Evolutionary conservation across 2,113 vertebrate genomes (phyloP), one percentile per base, ranked within the genome.

Genomic region (Balaenoptera acutorostrata): DNA sequence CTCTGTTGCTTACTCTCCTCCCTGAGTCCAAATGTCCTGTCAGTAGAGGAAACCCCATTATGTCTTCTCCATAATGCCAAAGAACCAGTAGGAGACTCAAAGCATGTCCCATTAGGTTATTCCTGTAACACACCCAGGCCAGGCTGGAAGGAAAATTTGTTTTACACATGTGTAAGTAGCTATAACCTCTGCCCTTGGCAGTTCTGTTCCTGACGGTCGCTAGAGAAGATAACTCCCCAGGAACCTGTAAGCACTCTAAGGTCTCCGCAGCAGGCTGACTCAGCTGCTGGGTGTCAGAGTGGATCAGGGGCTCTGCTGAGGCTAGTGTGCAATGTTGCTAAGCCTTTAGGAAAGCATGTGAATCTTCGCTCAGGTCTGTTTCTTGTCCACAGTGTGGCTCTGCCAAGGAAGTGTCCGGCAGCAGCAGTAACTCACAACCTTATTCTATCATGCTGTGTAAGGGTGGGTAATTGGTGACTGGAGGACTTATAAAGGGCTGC

Each of bases 381-480:
- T 49, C 74, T 78, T 93, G 87, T 92, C 80, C 82, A 64, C 6
- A 1, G 18, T 87, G 61, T 90, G 72, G 8, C 39, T 82, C 64
- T 94, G 88, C 95, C 92, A 93, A 96, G 92, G 61, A 96, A 93
- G 61, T 85, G 66, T 88, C 93, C 86, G 66, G 61, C 61, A 74
- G 71, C 63, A 90, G 8, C 66, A 36, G 46, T 72, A 86, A 57
- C 13, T 59, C 59, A 44, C 74, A 84, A 94, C 83, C 80, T 81
- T 66, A 57, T 57, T 74, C 78, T 66, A 6, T 57, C n/a, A 1
- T 61, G 44, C 49, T 93, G 71, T 59, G 44, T 33, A 78, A 88
- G 59, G 27, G 46, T 80, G 21, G 74, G 11, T 33, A 69, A 59
- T 29, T 92, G 33, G 27, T 44, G 36, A 39, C 44, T n/a, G 25